phyloP scores from a whole-genome alignment of 1,140 invertebrate species.

The Drosophila yakuba region DNA sequence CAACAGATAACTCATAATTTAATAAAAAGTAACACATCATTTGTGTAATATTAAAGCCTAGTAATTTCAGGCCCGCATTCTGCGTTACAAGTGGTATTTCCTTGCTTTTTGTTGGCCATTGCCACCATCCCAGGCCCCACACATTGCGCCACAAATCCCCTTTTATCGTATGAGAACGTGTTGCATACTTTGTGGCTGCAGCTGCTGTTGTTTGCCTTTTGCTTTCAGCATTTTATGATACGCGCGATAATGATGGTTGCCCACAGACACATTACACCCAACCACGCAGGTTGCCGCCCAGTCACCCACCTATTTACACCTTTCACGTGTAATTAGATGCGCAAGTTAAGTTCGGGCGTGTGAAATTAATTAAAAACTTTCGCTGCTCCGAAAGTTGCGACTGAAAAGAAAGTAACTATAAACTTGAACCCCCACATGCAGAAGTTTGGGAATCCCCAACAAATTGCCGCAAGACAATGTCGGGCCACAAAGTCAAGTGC shows the following conservation, averaged over 20 bases:
- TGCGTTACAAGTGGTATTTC: constrained; percentile 19
- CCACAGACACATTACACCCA: constrained; percentile 72
- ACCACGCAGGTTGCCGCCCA: not conserved
- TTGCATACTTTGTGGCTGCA: constrained; percentile 77
- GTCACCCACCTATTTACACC: constrained; percentile 39
- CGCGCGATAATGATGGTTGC: constrained; percentile 69
- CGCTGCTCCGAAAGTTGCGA: constrained; percentile 57
- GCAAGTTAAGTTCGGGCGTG: constrained; percentile 59
- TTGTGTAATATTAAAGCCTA: constrained; percentile 4
- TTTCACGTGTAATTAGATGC: constrained; percentile 75
- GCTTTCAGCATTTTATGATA: constrained; percentile 57
- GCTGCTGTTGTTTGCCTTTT: constrained; percentile 65
- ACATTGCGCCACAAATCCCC: not conserved
- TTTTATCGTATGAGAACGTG: constrained; percentile 51
- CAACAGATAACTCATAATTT: not conserved
- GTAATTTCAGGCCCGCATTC: constrained; percentile 43
- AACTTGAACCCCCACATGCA: constrained; percentile 52
- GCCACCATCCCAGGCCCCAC: not conserved
- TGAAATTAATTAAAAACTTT: constrained; percentile 82
- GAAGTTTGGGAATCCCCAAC: constrained; percentile 18
- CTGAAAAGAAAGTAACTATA: constrained; percentile 22
- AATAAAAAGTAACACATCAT: not conserved
- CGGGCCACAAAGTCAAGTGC: constrained; percentile 62
- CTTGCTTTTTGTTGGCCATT: constrained; percentile 19
- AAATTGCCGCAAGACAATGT: constrained; percentile 41